Percentiles rank a stretch among this genome's conserved stretches.
Evolutionary conservation across 2,888 invertebrate genomes (phyloP).

Genomic region (Steromphala cineraria): DNA sequence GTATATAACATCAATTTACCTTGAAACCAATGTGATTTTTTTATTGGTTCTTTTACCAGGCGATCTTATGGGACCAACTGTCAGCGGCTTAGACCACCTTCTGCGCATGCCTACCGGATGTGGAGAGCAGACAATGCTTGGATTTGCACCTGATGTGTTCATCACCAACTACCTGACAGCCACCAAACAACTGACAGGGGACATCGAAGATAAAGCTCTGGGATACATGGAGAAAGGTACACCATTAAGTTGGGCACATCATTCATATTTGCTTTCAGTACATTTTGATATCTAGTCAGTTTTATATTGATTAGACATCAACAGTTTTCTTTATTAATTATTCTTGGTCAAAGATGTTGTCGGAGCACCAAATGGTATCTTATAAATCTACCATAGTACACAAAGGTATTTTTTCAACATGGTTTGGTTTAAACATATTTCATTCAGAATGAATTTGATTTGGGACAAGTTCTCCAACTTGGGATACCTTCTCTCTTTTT

Average conservation of each 20-base stretch:
- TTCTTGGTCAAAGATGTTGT: no score
- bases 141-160: conserved; percentile 92
- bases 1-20: no score
- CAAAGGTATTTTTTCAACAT: no score
- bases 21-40: not conserved
- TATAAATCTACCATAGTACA: no score
- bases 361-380: no score
- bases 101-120: conserved; percentile 90
- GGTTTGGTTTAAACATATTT: no score
- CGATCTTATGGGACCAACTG: conserved; percentile 87
- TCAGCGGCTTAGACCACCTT: conserved; percentile 85
- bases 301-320: no score
- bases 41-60: conserved; percentile 72
- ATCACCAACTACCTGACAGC: conserved; percentile 89
- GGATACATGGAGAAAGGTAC: conserved; percentile 83
- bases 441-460: no score
- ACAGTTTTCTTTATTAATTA: not conserved
- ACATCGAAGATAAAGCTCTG: conserved; percentile 81
- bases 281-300: no score
- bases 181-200: conserved; percentile 82
- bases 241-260: not conserved
- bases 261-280: no score
- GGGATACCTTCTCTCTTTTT: no score
- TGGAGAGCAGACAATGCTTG: conserved; percentile 94
- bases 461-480: no score